phyloP scores from a whole-genome alignment of 92 coral and sea anemone genomes.

The Epizoanthus stellaris region DNA sequence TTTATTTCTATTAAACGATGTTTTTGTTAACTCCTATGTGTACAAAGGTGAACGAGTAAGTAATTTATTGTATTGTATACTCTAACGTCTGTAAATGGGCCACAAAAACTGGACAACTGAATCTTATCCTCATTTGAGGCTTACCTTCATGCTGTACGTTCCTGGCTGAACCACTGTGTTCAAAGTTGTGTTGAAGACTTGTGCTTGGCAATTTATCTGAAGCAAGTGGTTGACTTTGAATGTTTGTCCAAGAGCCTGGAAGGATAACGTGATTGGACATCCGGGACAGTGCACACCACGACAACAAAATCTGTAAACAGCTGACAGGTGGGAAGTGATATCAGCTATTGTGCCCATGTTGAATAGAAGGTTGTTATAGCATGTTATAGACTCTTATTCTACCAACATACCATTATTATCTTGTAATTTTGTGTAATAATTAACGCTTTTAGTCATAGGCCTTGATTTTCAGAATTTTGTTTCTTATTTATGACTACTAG shows the following conservation, averaged over 20 bases:
- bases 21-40: background rate
- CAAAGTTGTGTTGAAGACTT: constrained; percentile 42
- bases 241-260: constrained; percentile 42
- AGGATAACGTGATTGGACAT: constrained; percentile 55
- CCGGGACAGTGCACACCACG: constrained; percentile 71
- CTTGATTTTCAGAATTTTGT: no score
- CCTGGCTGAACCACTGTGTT: constrained; percentile 63
- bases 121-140: background rate
- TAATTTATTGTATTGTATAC: background rate
- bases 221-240: constrained; percentile 62
- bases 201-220: constrained; percentile 55
- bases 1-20: no score
- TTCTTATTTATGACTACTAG: no score
- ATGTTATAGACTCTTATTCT: no score
- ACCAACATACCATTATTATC: no score
- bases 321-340: constrained; percentile 14
- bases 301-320: constrained; percentile 67
- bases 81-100: background rate
- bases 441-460: no score
- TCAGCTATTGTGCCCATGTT: no score
- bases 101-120: constrained; percentile 13
- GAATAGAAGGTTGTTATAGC: no score
- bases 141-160: constrained; percentile 48
- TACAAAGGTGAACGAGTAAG: no score
- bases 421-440: no score